A percentile compares a stretch with the other conserved stretches of the same genome.
These are phyloP conservation scores for Uropsilus gracilis DNA, from an alignment of 2,113 vertebrate genomes.

Conservation along the genomic window DNA sequence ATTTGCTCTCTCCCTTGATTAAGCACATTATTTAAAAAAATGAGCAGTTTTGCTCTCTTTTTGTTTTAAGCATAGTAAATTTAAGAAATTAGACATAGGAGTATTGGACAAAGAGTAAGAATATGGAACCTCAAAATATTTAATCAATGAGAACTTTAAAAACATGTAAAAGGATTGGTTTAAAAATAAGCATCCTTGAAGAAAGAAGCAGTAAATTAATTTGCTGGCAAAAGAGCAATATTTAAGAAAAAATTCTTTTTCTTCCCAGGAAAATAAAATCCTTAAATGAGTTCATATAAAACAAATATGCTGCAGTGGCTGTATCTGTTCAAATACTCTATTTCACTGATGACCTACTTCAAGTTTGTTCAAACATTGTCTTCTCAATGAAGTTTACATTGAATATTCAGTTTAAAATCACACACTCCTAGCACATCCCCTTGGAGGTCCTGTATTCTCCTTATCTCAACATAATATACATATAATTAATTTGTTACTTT, in stretches of 20 bases:
- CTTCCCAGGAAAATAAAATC: not conserved
- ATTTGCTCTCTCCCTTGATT: not conserved
- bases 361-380: not conserved
- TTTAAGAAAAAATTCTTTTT: not conserved
- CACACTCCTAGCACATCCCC: not conserved
- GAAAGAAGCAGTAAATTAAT: not conserved
- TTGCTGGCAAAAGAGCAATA: not conserved
- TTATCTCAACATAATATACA: not conserved
- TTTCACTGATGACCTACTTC: not conserved
- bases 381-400: not conserved
- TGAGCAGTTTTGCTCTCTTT: not conserved
- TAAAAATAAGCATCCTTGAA: not conserved
- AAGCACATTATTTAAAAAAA: not conserved
- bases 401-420: not conserved
- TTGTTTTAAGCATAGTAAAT: not conserved
- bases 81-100: not conserved
- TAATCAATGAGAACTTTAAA: not conserved
- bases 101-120: not conserved
- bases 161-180: not conserved
- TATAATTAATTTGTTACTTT: not conserved
- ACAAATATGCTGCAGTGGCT: not conserved
- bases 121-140: not conserved
- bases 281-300: not conserved
- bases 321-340: not conserved
- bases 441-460: rapidly evolving